Evolutionary conservation across 2,888 invertebrate species (phyloP).

Genomic region (Caenorhabditis parvicauda): DNA sequence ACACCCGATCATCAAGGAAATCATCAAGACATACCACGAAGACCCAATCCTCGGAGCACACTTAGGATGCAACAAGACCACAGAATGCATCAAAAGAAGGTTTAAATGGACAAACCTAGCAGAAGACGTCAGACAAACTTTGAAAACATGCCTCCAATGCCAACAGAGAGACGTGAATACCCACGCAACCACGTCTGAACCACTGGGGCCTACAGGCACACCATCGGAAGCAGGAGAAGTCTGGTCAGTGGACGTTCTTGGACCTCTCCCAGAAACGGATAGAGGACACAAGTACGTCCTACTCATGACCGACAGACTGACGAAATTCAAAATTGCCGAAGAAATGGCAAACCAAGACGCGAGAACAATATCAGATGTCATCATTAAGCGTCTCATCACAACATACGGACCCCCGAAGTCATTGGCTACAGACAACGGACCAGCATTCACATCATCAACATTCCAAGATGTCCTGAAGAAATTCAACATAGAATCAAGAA

Average conservation of each 20-base stretch:
- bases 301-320: constrained; percentile 8
- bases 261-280: constrained; percentile 14
- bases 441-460: constrained; percentile 6
- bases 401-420: constrained; percentile 10
- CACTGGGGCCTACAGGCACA: constrained; percentile 2
- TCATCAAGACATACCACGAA: too few relatives aligned
- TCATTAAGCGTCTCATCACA: constrained; percentile 4
- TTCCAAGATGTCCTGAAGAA: constrained; percentile 5
- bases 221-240: constrained; percentile 2
- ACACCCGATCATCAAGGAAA: too few relatives aligned
- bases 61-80: constrained; percentile 11
- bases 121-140: neutral
- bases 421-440: constrained; percentile 18
- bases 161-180: constrained; percentile 8
- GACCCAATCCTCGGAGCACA: constrained; percentile 7
- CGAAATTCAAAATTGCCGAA: constrained; percentile 9
- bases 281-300: constrained; percentile 12
- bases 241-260: constrained; percentile 12
- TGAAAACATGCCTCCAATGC: constrained; percentile 9
- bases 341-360: too few relatives aligned
- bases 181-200: constrained; percentile 9
- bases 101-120: constrained; percentile 16
- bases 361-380: constrained; percentile 3
- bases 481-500: neutral
- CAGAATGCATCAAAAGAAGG: neutral